Evolutionary conservation across 2,888 invertebrate species (phyloP).

Genomic region (Megaustenia siamemsis): DNA sequence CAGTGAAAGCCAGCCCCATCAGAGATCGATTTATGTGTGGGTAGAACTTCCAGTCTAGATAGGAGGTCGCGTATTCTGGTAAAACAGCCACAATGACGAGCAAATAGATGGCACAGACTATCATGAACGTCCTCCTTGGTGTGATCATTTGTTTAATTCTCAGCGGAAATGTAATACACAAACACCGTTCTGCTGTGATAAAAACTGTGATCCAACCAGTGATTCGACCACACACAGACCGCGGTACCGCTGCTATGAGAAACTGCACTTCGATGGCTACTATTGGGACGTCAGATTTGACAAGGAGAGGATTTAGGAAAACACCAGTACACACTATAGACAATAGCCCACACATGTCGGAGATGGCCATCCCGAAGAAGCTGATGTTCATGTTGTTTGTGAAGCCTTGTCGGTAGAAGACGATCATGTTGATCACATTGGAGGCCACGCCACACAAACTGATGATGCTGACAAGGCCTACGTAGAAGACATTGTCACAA

Average conservation of each 20-base stretch:
- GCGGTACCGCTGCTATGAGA: constrained; percentile 14
- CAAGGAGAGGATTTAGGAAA: constrained; percentile 9
- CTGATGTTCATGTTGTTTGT: no score
- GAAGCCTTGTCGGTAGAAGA: no score
- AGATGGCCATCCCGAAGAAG: no score
- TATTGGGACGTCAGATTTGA: not conserved
- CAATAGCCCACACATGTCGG: no score
- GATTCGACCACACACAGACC: constrained; percentile 22
- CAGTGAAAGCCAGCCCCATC: not conserved
- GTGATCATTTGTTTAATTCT: constrained; percentile 5
- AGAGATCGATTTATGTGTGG: not conserved
- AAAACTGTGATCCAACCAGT: constrained; percentile 19
- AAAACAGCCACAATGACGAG: not conserved
- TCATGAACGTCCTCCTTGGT: not conserved
- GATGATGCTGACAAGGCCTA: no score
- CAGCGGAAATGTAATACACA: constrained; percentile 5
- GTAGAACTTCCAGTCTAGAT: not conserved
- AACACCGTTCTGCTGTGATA: constrained; percentile 3
- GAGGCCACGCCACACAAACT: no score
- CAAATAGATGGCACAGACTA: not conserved
- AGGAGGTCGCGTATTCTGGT: not conserved
- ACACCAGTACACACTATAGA: not conserved
- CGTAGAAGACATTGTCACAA: no score
- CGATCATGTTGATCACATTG: no score
- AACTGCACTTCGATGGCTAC: not conserved